Evolutionary conservation across 2,113 vertebrate species (phyloP).

Genomic region (Scytalopus superciliaris): DNA sequence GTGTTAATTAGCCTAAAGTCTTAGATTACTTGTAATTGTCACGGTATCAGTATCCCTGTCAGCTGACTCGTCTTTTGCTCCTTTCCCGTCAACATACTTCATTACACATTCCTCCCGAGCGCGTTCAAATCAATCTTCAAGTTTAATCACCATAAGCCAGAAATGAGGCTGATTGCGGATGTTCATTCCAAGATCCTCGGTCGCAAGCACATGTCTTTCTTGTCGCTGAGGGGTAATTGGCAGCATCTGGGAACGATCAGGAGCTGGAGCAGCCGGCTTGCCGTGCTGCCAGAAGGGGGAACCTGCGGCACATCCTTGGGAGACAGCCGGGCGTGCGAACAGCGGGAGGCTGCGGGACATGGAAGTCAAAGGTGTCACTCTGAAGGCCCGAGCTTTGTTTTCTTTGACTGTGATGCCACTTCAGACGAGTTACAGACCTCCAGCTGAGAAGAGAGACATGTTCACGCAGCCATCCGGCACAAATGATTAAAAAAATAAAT

Average conservation of each 20-base stretch:
- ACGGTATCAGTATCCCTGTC: not conserved
- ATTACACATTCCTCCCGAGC: not conserved
- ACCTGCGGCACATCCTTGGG: not conserved
- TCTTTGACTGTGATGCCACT: not conserved
- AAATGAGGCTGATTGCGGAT: not conserved
- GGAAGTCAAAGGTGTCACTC: not conserved
- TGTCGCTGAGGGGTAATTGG: not conserved
- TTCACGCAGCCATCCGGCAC: accelerated
- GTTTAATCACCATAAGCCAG: not conserved
- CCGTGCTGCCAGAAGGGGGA: conserved; percentile 28
- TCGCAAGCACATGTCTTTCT: not conserved
- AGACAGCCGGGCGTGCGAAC: not conserved
- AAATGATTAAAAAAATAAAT: not conserved
- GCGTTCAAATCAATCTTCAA: not conserved
- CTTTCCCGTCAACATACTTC: not conserved
- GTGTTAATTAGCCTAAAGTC: not conserved
- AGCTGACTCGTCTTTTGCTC: not conserved
- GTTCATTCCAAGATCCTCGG: not conserved
- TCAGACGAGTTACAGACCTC: not conserved
- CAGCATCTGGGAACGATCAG: not conserved
- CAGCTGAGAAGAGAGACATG: not conserved
- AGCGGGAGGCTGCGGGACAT: not conserved
- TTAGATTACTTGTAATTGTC: not conserved
- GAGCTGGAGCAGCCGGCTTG: not conserved
- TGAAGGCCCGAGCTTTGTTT: accelerated